Base-by-base conservation (phyloP, 1,140 invertebrate genomes). In the Calliopsis andreniformis region DNA sequence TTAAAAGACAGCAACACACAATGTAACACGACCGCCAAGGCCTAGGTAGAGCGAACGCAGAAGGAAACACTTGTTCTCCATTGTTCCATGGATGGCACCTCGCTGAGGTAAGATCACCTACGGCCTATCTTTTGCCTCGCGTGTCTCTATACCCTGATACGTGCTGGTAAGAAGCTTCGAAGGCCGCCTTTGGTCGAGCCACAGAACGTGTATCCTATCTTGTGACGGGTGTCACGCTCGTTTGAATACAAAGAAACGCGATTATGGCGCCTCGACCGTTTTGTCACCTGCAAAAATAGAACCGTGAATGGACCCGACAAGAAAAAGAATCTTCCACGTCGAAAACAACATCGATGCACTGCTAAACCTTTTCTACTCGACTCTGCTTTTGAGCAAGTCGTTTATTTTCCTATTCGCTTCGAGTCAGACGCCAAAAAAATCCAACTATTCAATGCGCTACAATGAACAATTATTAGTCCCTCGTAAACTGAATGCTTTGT, bases 41-140 rank as follows among this genome's bases (percentile, higher is more conserved):
- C 3, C 30, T 67, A 47, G n/a, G 51, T 58, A 47, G 39, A 75
- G 47, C 51, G 42, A 35, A 47, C 39, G 30, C 63, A 75, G 62
- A 75, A 47, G 71, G 47, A 67, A 67, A 75, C 71, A 75, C 62
- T 75, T 67, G 71, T 67, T 66, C 20, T 0, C 70, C 47, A 73
- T 73, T 73, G 70, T 73, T 64, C 35, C 70, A 8, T 32, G 32
- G 32, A 73, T 53, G 61, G 28, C 35, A 45, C 61, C 61, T 64
- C 49, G n/a, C 58, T 7, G 47, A 28, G 58, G 23, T 55, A 64
- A 55, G 61, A 73, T 73, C 70, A 64, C 25, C 70, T 55, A 63
- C 69, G 47, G 30, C 20, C 42, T 39, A 61, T 20, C n/a, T 72
- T 63, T 28, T 35, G 30, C 58, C 35, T 5, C 25, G 23, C 30